phyloP scores from a whole-genome alignment of 2,888 invertebrate species.

The Mythimna loreyi region DNA sequence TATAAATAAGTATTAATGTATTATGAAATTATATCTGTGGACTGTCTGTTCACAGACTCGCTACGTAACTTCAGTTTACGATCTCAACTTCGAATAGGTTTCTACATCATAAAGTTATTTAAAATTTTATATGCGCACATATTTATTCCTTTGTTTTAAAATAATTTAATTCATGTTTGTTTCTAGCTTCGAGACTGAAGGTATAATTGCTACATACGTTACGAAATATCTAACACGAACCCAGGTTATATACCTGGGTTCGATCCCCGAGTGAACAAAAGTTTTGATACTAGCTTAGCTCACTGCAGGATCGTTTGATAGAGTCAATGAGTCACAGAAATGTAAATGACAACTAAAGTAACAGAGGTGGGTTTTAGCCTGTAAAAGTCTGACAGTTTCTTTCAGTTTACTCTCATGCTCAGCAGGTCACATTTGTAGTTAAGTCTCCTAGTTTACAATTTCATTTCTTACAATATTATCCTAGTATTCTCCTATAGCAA shows the following conservation, averaged over 20 bases:
- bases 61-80: constrained; percentile 31
- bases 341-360: too few species aligned
- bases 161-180: not conserved
- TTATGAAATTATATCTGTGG: constrained; percentile 15
- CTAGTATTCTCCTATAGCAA: not conserved
- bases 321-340: too few species aligned
- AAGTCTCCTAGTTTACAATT: too few species aligned
- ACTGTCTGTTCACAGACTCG: constrained; percentile 18
- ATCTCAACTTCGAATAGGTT: constrained; percentile 37
- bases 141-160: not conserved
- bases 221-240: not conserved
- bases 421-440: too few species aligned
- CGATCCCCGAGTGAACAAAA: too few species aligned
- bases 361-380: too few species aligned
- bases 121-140: constrained; percentile 24
- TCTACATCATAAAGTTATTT: constrained; percentile 38
- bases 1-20: too few species aligned
- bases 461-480: too few species aligned
- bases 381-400: too few species aligned
- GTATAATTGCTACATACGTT: not conserved
- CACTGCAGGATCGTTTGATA: too few species aligned
- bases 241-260: not conserved
- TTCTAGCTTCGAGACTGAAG: constrained; percentile 9
- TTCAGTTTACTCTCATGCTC: too few species aligned
- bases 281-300: too few species aligned